These are phyloP conservation scores for Tetramorium parvispinum DNA, from an alignment of 1,140 invertebrate species.

Conservation along the genomic window DNA sequence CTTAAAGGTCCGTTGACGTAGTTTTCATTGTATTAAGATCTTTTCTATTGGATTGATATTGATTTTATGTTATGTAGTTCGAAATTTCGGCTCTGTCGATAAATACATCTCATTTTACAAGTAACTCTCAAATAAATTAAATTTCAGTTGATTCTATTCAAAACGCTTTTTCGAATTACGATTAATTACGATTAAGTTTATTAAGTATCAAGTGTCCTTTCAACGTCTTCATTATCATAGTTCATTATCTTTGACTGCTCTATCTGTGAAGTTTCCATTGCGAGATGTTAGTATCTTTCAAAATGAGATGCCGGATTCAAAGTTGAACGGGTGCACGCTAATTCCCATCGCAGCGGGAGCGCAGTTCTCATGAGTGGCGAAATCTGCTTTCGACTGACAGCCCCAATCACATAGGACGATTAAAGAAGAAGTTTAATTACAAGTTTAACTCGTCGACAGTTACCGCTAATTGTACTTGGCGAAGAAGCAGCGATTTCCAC, in stretches of 20 bases:
- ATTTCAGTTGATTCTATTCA: background rate
- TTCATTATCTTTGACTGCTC: slow-evolving; percentile 47
- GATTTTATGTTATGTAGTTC: background rate
- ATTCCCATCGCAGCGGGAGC: slow-evolving; percentile 51
- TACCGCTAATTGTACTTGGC: slow-evolving; percentile 66
- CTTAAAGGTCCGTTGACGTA: background rate
- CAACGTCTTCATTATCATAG: slow-evolving; percentile 32
- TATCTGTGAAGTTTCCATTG: slow-evolving; percentile 28
- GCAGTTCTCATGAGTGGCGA: slow-evolving; percentile 51
- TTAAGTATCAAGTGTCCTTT: background rate
- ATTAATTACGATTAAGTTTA: slow-evolving; percentile 19
- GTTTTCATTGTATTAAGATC: slow-evolving; percentile 9
- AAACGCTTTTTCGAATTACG: background rate
- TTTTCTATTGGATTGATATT: background rate
- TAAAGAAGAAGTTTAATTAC: slow-evolving; percentile 73
- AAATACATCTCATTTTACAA: slow-evolving; percentile 23
- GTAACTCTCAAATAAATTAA: background rate
- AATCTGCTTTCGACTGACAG: slow-evolving; percentile 61
- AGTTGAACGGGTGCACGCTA: slow-evolving; percentile 52
- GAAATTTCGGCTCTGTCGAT: background rate
- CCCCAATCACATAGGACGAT: slow-evolving; percentile 60
- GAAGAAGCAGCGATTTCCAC: slow-evolving; percentile 49
- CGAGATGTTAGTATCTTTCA: slow-evolving; percentile 42
- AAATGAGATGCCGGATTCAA: slow-evolving; percentile 56
- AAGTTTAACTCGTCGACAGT: slow-evolving; percentile 50